Conservation (phyloP, 2,888 invertebrate genomes). For the Napeogenes inachia region DNA sequence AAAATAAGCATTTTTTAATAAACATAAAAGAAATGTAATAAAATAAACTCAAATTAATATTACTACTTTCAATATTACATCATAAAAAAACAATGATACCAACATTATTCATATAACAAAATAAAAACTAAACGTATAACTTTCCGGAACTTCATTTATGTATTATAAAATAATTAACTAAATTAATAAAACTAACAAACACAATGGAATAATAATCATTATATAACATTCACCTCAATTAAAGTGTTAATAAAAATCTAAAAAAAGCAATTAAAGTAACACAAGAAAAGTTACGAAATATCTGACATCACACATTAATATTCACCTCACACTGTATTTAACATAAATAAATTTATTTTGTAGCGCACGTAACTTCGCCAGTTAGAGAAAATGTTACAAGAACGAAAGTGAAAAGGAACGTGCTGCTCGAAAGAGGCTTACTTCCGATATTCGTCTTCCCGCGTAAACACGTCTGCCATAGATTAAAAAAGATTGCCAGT, state of each 20-base stretch:
- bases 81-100: too few relatives aligned
- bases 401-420: conserved; percentile 69
- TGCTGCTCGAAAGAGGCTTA: conserved; percentile 45
- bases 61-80: too few relatives aligned
- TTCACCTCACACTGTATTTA: conserved; percentile 18
- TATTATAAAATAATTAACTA: too few relatives aligned
- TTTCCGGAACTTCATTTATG: too few relatives aligned
- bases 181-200: not conserved
- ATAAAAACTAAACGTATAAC: too few relatives aligned
- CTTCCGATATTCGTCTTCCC: conserved; percentile 62
- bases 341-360: conserved; percentile 28
- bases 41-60: too few relatives aligned
- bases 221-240: not conserved
- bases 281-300: conserved; percentile 16
- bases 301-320: conserved; percentile 16
- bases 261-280: not conserved
- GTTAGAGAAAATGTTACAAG: conserved; percentile 37
- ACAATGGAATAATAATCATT: not conserved
- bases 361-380: conserved; percentile 26
- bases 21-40: too few relatives aligned
- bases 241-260: not conserved
- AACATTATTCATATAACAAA: too few relatives aligned
- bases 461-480: conserved; percentile 52
- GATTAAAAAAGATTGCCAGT: conserved; percentile 23
- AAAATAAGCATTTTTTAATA: too few relatives aligned